Percentiles rank a stretch among this genome's conserved stretches.
Conservation (phyloP, 2,797 vertebrate genomes). For the Notolepis coatsorum region DNA sequence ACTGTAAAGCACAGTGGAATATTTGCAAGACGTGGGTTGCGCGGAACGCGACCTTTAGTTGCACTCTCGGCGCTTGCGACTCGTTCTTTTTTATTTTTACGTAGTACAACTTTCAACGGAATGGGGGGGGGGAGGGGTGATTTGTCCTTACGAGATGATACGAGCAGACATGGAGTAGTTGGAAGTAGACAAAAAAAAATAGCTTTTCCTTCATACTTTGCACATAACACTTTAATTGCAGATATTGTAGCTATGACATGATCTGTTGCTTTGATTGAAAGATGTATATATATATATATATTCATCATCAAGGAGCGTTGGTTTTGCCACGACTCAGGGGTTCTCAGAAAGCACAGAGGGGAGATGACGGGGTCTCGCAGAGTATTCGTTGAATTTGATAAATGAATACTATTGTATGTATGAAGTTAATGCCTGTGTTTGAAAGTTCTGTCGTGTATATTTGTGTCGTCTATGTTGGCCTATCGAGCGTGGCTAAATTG, state of each 20-base stretch:
- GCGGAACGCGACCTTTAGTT: conserved; percentile 42
- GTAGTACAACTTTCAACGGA: conserved; percentile 41
- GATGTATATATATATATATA: conserved; percentile 73
- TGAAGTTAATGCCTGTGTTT: conserved; percentile 59
- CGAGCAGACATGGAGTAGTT: conserved; percentile 24
- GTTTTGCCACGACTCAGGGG: conserved; percentile 53
- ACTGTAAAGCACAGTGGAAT: conserved; percentile 53
- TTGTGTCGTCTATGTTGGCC: conserved; percentile 54
- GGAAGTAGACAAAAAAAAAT: conserved; percentile 16
- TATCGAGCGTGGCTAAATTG: conserved; percentile 48
- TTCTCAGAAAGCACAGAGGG: conserved; percentile 30
- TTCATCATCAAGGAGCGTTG: conserved; percentile 41
- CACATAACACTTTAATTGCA: conserved; percentile 81
- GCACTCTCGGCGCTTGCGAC: conserved; percentile 46
- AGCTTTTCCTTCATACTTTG: conserved; percentile 58
- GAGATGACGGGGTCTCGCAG: conserved; percentile 32
- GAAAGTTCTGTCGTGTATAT: conserved; percentile 54
- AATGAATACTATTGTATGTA: conserved; percentile 51
- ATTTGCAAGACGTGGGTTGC: conserved; percentile 52
- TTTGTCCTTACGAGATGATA: conserved; percentile 22
- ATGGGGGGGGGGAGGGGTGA: conserved; percentile 7
- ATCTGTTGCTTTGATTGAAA: conserved; percentile 53
- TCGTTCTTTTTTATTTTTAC: conserved; percentile 27
- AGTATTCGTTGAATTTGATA: conserved; percentile 42
- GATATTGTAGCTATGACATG: conserved; percentile 65